Evolutionary conservation across 2,113 vertebrate species (phyloP), one percentile per base, ranked within the genome.

Genomic region (Cyrtonyx montezumae): DNA sequence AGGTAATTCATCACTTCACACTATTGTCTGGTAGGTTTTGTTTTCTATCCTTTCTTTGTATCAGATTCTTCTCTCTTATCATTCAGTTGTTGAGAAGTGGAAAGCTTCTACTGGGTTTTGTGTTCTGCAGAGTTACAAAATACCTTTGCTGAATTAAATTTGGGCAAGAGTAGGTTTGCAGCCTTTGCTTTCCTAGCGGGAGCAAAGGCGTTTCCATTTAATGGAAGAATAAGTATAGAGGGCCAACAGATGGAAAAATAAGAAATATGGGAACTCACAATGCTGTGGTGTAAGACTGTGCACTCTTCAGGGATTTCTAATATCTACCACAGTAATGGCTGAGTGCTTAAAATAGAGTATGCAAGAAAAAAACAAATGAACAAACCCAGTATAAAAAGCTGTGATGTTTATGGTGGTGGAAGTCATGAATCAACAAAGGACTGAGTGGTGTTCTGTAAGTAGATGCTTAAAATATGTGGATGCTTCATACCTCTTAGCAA

Each of bases 11-110:
- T 93, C 70, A 88, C 46, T 56, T 28, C 70, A 8, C 79, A 22
- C 65, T 78, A 46, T 88, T 87, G 67, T 78, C 63, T 36, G 87
- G n/a, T 37, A 45, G n/a, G 48, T 58, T 79, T 91, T 58, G n/a
- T 12, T n/a, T n/a, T n/a, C n/a, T n/a, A n/a, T n/a, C n/a, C n/a
- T n/a, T n/a, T n/a, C n/a, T 79, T 94, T 81, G 20, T 53, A 65
- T 79, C 89, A 6, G 46, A 92, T 90, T 82, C 65, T 94, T 37
- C 37, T 90, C 95, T 46, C 55, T 85, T 82, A n/a, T 37, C 51
- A 25, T 40, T 21, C 80, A 43, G 51, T 48, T 79, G 32, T 74
- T 56, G 53, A 61, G 91, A 51, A 6, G 32, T 22, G 30, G 26
- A 53, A 75, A 45, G 21, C 8, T 12, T 1, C 34, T n/a, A n/a